Percentiles rank a stretch among this genome's conserved stretches.
Conservation (phyloP, 2,888 invertebrate species). For the Homarus gammarus region DNA sequence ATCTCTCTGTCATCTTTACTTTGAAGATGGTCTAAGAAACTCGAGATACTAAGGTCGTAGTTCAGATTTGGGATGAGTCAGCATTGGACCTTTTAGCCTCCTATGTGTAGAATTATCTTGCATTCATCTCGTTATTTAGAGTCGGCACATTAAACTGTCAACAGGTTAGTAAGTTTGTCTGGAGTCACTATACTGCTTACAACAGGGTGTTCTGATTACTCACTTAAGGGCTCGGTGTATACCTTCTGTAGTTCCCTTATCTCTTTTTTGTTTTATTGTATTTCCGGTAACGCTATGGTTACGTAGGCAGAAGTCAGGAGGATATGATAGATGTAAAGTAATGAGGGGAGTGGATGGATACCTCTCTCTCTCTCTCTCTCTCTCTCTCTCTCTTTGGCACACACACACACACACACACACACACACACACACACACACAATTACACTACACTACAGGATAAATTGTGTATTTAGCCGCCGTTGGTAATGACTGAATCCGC, state of each 20-base stretch:
- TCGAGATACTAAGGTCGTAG: neutral
- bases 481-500: too few relatives aligned
- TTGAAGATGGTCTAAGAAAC: neutral
- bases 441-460: too few relatives aligned
- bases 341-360: too few relatives aligned
- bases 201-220: neutral
- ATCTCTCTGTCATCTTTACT: neutral
- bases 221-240: neutral
- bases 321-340: too few relatives aligned
- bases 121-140: conserved; percentile 14
- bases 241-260: too few relatives aligned
- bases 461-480: too few relatives aligned
- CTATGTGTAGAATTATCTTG: conserved; percentile 6
- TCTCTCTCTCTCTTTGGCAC: too few relatives aligned
- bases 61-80: neutral
- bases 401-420: too few relatives aligned
- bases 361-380: too few relatives aligned
- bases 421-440: too few relatives aligned
- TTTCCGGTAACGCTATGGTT: neutral
- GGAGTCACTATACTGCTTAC: neutral
- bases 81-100: neutral
- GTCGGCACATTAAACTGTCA: conserved; percentile 42
- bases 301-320: neutral
- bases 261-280: too few relatives aligned
- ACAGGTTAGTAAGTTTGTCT: conserved; percentile 27